These are phyloP conservation scores for Microtus richardsoni DNA, from an alignment of 2,113 vertebrate genomes.

Conservation along the genomic window DNA sequence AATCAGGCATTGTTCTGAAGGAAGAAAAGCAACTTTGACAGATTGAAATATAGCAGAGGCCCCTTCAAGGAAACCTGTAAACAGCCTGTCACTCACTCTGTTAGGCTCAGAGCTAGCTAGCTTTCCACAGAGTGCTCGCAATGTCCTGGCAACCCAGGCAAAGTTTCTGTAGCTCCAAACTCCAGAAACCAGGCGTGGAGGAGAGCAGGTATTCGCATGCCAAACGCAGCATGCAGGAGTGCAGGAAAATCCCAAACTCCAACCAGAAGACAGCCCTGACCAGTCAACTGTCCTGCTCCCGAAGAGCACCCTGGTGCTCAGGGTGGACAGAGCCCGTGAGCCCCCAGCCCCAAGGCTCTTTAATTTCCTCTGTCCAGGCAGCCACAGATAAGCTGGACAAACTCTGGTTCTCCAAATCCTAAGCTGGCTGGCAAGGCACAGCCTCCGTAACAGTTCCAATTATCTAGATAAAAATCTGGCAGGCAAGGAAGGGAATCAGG, in stretches of 20 bases:
- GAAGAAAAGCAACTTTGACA: conserved; percentile 97
- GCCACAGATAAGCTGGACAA: conserved; percentile 77
- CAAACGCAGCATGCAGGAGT: conserved; percentile 58
- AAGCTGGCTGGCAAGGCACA: conserved; percentile 75
- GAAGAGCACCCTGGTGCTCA: not conserved
- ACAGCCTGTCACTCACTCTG: conserved; percentile 92
- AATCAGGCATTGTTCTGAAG: conserved; percentile 96
- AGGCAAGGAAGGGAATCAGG: conserved; percentile 79
- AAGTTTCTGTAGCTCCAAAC: conserved; percentile 87
- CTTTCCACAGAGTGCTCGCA: conserved; percentile 87
- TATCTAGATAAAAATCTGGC: conserved; percentile 82
- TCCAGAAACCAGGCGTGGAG: conserved; percentile 81
- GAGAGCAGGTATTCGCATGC: conserved; percentile 81
- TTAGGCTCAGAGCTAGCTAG: conserved; percentile 85
- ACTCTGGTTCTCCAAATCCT: conserved; percentile 70
- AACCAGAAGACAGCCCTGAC: conserved; percentile 50
- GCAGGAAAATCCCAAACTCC: conserved; percentile 39
- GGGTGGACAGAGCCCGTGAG: not conserved
- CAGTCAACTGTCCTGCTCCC: not conserved
- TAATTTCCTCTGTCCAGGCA: conserved; percentile 73
- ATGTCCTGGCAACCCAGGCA: conserved; percentile 87
- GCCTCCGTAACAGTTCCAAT: conserved; percentile 79
- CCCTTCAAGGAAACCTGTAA: conserved; percentile 94
- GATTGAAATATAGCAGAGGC: conserved; percentile 96
- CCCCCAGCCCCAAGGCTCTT: conserved; percentile 56